A percentile compares a stretch with the other conserved stretches of the same genome.
phyloP scores from a whole-genome alignment of 2,888 invertebrate genomes.

The Galerucella pusilla region DNA sequence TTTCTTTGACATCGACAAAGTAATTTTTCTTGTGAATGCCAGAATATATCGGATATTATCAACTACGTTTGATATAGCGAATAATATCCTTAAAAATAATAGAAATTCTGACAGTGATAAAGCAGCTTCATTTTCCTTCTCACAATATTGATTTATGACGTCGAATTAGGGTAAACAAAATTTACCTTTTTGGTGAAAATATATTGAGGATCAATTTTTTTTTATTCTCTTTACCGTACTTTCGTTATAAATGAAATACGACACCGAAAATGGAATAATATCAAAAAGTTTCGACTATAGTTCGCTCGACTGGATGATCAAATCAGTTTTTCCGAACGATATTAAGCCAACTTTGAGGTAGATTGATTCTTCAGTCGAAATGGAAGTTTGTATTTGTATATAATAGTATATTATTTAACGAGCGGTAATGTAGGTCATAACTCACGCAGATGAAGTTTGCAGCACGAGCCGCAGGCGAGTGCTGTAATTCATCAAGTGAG shows the following conservation, averaged over 20 bases:
- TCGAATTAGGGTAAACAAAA: slow-evolving; percentile 23
- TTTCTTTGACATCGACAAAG: neutral
- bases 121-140: slow-evolving; percentile 22
- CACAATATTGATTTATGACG: slow-evolving; percentile 21
- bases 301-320: slow-evolving; percentile 11
- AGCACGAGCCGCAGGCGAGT: too few species aligned
- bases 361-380: neutral
- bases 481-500: too few species aligned
- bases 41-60: slow-evolving; percentile 2
- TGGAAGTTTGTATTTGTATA: neutral
- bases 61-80: neutral
- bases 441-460: too few species aligned
- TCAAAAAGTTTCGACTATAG: slow-evolving; percentile 7
- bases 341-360: neutral
- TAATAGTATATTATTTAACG: too few species aligned
- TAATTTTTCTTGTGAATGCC: neutral
- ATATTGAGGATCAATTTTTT: slow-evolving; percentile 21
- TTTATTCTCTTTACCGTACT: neutral
- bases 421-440: too few species aligned
- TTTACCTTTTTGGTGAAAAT: slow-evolving; percentile 23
- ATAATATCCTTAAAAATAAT: slow-evolving; percentile 23
- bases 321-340: neutral
- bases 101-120: slow-evolving; percentile 23
- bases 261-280: neutral
- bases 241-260: neutral